Base-by-base conservation (phyloP, 2,888 invertebrate species). In the Atherix ibis region DNA sequence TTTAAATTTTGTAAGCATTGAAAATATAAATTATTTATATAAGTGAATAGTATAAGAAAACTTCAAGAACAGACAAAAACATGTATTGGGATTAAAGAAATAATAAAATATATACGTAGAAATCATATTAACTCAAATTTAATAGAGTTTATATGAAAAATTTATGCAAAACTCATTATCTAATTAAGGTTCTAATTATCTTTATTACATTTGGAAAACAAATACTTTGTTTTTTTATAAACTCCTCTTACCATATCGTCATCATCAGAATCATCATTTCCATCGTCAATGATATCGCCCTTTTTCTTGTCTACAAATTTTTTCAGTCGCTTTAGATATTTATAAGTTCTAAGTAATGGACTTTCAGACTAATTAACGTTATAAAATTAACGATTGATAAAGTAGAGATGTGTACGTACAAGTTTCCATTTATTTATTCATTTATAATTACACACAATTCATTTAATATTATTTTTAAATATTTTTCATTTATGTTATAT, bases 161-260 rank as follows among this genome's bases (percentile, higher is more conserved):
- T n/a, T n/a, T n/a, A n/a, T n/a, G n/a, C n/a, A n/a, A n/a, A n/a
- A n/a, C n/a, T n/a, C n/a, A n/a, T n/a, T n/a, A n/a, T n/a, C n/a
- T n/a, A n/a, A n/a, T n/a, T n/a, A n/a, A n/a, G n/a, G n/a, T 22
- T 22, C 10, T 6, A 22, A 22, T 22, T 10, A 22, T 22, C 22
- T 6, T 10, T 22, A 18, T 29, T 30, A 15, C 18, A 24, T 8
- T 34, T 35, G 12, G 15, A 30, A 25, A 8, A 27, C 12, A 25
- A 27, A 19, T 29, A 22, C 10, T 22, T 22, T 24, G 26, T 37
- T 24, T 25, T 10, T 36, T 37, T 26, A 18, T 5, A 30, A 17
- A 18, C 18, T 9, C 8, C 15, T 43, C 67, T 75, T 76, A 79
- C 80, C 79, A 79, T 65, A 59, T 78, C 78, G 44, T 73, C 75